Evolutionary conservation across 1,140 invertebrate species (phyloP).

Genomic region (Notospermus geniculatus): DNA sequence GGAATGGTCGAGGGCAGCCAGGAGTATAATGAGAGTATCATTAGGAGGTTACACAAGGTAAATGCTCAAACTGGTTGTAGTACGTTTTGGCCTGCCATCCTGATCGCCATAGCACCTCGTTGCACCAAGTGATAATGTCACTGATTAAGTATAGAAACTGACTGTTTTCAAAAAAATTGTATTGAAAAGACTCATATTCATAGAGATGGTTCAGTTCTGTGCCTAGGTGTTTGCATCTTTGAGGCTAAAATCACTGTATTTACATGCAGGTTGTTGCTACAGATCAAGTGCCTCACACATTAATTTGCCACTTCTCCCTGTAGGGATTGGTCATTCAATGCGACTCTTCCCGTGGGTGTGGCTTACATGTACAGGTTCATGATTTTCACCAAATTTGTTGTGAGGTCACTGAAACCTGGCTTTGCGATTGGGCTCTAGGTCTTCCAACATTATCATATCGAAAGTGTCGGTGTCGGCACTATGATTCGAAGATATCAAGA

Average conservation of each 20-base stretch:
- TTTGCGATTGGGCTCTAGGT: too few species aligned
- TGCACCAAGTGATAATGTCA: too few species aligned
- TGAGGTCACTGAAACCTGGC: too few species aligned
- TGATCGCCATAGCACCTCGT: too few species aligned
- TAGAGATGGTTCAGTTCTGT: background rate
- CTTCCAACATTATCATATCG: too few species aligned
- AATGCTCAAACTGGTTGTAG: constrained; percentile 20
- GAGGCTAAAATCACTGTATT: constrained; percentile 9
- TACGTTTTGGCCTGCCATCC: too few species aligned
- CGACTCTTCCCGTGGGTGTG: too few species aligned
- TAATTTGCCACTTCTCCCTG: background rate
- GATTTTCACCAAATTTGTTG: too few species aligned
- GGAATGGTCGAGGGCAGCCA: constrained; percentile 97
- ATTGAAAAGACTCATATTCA: background rate
- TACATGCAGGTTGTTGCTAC: background rate
- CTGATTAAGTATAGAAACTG: background rate
- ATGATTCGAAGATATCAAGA: too few species aligned
- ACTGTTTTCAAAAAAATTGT: background rate
- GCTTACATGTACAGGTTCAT: too few species aligned
- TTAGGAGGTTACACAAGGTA: constrained; percentile 94
- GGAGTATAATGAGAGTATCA: constrained; percentile 91
- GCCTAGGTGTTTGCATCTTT: background rate
- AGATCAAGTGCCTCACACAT: constrained; percentile 8
- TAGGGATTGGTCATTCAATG: too few species aligned
- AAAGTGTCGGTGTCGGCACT: too few species aligned